These are phyloP conservation scores for Rhinoraja longicauda DNA, from an alignment of 2,797 vertebrate species.

Conservation along the genomic window DNA sequence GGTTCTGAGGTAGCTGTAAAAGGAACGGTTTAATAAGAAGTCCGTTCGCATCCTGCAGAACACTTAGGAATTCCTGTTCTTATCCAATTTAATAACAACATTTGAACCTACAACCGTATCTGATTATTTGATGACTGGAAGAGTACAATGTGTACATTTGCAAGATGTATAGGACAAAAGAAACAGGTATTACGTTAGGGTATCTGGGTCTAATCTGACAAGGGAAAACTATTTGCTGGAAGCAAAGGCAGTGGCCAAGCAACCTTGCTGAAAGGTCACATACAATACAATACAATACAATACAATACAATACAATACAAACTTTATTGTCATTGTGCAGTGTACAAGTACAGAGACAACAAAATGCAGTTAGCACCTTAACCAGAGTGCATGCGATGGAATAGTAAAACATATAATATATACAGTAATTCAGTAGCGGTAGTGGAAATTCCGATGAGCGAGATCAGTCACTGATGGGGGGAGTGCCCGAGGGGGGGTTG, in stretches of 20 bases:
- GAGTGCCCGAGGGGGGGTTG: no score
- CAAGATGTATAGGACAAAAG: not conserved
- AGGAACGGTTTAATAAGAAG: not conserved
- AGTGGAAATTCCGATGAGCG: no score
- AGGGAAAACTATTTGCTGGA: not conserved
- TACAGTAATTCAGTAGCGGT: no score
- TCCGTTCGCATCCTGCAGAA: not conserved
- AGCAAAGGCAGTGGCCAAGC: not conserved
- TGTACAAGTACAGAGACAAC: no score
- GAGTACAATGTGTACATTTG: not conserved
- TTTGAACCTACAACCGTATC: not conserved
- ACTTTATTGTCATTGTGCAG: no score
- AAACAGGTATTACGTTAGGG: not conserved
- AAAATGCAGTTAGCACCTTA: no score
- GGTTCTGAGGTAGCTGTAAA: not conserved
- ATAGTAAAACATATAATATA: no score
- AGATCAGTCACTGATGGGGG: no score
- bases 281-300: no score
- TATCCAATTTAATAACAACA: not conserved
- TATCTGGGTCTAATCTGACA: not conserved
- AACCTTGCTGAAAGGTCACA: not conserved
- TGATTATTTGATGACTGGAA: not conserved
- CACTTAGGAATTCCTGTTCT: not conserved
- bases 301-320: no score
- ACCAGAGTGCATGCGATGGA: no score